These are phyloP conservation scores for Alouatta caraya DNA, from an alignment of 2,797 vertebrate genomes.

Conservation along the genomic window DNA sequence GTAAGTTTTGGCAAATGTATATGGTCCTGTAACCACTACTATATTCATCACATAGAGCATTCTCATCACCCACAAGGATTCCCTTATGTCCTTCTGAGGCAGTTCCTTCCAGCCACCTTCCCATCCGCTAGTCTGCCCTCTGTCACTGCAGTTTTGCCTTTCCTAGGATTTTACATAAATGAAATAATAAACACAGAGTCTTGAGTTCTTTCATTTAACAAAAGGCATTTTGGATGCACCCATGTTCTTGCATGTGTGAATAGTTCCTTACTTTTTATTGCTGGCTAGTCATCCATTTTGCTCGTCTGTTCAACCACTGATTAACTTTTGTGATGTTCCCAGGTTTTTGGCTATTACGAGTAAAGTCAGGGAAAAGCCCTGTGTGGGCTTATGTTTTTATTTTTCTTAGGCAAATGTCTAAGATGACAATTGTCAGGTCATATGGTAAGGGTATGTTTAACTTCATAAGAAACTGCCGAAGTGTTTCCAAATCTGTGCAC, in stretches of 20 bases:
- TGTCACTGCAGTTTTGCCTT: neutral
- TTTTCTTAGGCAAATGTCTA: neutral
- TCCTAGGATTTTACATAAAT: neutral
- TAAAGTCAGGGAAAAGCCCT: neutral
- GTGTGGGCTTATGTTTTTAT: neutral
- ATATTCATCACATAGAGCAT: neutral
- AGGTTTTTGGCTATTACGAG: neutral
- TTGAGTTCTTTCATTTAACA: neutral
- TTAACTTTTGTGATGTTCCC: neutral
- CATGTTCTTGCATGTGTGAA: neutral
- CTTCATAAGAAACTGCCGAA: neutral
- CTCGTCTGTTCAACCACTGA: neutral
- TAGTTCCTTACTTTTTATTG: neutral
- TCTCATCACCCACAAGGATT: neutral
- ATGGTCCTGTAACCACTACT: neutral
- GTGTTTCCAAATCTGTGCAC: neutral
- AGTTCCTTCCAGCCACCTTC: too few species aligned
- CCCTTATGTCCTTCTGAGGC: fast-evolving
- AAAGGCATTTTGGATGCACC: neutral
- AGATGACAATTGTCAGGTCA: neutral
- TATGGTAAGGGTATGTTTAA: neutral
- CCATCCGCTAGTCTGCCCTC: neutral
- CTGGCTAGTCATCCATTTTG: neutral
- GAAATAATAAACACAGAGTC: too few species aligned
- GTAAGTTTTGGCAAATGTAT: neutral